These are phyloP conservation scores for Acanthoscelides obtectus DNA, from an alignment of 2,888 invertebrate genomes.

Conservation along the genomic window DNA sequence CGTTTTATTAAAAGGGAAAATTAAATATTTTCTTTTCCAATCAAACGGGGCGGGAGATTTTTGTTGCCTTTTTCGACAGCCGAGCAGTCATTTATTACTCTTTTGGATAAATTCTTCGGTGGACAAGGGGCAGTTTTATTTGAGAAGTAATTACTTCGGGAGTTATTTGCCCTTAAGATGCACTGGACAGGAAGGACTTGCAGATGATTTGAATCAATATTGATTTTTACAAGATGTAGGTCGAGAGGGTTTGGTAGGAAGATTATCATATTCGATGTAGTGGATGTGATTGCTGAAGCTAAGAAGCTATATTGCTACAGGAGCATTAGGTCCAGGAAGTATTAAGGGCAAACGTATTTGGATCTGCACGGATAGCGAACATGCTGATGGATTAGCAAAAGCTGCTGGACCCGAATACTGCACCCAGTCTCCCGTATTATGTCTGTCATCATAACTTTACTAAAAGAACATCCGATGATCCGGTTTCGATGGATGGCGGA, in stretches of 20 bases:
- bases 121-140: not conserved
- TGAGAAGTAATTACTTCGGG: not conserved
- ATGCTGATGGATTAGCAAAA: too few species aligned
- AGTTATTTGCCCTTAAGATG: not conserved
- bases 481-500: too few species aligned
- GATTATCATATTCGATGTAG: not conserved
- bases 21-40: conserved; percentile 34
- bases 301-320: too few species aligned
- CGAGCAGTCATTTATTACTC: not conserved
- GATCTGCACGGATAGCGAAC: too few species aligned
- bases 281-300: too few species aligned
- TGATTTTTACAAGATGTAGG: not conserved
- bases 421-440: too few species aligned
- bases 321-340: too few species aligned
- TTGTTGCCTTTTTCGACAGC: conserved; percentile 4
- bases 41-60: conserved; percentile 19
- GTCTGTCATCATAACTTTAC: too few species aligned
- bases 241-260: not conserved
- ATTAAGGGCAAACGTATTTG: too few species aligned
- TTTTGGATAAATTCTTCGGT: not conserved
- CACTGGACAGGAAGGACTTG: not conserved
- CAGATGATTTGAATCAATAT: not conserved
- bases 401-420: too few species aligned
- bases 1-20: conserved; percentile 33
- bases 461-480: too few species aligned